Conservation (phyloP, 2,888 invertebrate species). For the Agrochola macilenta region DNA sequence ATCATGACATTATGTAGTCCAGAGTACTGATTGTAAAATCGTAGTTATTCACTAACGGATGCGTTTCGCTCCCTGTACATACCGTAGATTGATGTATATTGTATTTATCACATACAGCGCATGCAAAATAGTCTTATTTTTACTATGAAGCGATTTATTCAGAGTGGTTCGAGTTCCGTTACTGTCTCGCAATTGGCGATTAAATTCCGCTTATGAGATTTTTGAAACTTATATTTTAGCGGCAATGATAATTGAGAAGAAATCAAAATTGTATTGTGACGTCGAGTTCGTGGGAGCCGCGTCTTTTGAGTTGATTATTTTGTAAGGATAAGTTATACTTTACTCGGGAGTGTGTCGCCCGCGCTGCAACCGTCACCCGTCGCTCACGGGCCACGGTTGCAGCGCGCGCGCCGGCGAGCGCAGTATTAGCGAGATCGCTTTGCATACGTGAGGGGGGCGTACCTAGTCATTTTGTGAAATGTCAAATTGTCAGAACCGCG, state of each 20-base stretch:
- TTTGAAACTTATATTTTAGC: constrained; percentile 56
- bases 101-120: constrained; percentile 82
- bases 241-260: constrained; percentile 73
- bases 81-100: constrained; percentile 82
- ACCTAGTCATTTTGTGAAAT: constrained; percentile 91
- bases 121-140: constrained; percentile 80
- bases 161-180: constrained; percentile 90
- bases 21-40: constrained; percentile 83
- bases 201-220: constrained; percentile 77
- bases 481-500: constrained; percentile 89
- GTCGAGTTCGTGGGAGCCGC: constrained; percentile 71
- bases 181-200: constrained; percentile 83
- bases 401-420: constrained; percentile 70
- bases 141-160: constrained; percentile 83
- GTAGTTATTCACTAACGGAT: constrained; percentile 80
- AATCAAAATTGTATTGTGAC: constrained; percentile 81
- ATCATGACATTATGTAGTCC: constrained; percentile 88
- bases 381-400: constrained; percentile 46
- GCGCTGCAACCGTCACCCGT: constrained; percentile 48
- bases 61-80: constrained; percentile 82
- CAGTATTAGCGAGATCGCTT: constrained; percentile 82
- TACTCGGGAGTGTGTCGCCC: constrained; percentile 66
- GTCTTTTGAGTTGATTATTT: constrained; percentile 83
- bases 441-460: constrained; percentile 81
- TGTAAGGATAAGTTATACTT: constrained; percentile 82